A percentile compares a stretch with the other conserved stretches of the same genome.
Evolutionary conservation across 2,888 invertebrate species (phyloP).

Genomic region (Trachelus troglodyta): DNA sequence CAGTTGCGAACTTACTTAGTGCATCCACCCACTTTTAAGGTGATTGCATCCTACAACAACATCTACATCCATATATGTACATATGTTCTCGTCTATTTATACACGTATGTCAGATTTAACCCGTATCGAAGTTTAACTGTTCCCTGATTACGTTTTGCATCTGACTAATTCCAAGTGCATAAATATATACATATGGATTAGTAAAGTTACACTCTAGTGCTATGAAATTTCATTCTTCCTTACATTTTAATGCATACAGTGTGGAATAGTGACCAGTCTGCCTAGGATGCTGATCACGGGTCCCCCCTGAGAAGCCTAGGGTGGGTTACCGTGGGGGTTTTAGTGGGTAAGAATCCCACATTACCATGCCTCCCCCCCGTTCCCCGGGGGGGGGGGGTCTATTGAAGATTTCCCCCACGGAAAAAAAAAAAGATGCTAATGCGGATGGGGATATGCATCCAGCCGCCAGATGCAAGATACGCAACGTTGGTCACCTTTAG

Average conservation of each 20-base stretch:
- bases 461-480: background rate
- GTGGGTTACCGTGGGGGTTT: no score
- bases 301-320: no score
- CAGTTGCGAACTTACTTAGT: background rate
- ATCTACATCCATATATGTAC: background rate
- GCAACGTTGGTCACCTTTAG: conserved; percentile 15
- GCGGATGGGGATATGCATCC: background rate
- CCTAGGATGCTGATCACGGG: background rate
- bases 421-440: no score
- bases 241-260: background rate
- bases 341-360: no score
- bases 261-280: background rate
- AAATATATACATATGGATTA: background rate
- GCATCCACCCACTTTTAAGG: background rate
- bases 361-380: no score
- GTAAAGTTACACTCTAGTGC: background rate
- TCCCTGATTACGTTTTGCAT: background rate
- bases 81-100: background rate
- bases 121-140: background rate
- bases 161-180: background rate
- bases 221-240: background rate
- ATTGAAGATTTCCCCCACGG: no score
- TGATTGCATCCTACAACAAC: background rate
- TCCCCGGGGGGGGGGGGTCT: no score
- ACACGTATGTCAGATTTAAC: background rate